phyloP scores from a whole-genome alignment of 2,888 invertebrate genomes.

The Ichneumon xanthorius region DNA sequence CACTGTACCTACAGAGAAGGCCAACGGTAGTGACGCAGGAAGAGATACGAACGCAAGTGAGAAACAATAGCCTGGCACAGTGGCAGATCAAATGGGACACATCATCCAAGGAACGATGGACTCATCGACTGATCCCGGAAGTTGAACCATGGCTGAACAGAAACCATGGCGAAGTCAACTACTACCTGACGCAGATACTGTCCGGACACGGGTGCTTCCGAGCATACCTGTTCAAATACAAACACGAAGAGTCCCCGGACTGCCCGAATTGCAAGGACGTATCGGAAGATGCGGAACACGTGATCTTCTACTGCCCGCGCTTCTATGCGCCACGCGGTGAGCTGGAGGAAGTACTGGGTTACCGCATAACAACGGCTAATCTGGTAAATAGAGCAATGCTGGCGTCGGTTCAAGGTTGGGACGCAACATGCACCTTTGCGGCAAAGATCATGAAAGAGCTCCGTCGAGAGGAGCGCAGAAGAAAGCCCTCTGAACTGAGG shows the following conservation, averaged over 20 bases:
- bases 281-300: constrained; percentile 59
- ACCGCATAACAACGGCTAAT: constrained; percentile 15
- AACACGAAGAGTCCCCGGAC: constrained; percentile 52
- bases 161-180: constrained; percentile 34
- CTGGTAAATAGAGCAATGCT: constrained; percentile 26
- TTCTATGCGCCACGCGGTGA: constrained; percentile 33
- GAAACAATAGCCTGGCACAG: constrained; percentile 9
- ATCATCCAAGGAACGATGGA: constrained; percentile 56
- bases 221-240: constrained; percentile 48
- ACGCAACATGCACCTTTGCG: constrained; percentile 29
- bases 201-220: constrained; percentile 25
- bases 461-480: no score
- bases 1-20: constrained; percentile 24
- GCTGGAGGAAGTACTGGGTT: constrained; percentile 10
- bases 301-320: constrained; percentile 62
- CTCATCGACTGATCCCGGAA: constrained; percentile 38
- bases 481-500: neutral
- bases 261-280: constrained; percentile 47
- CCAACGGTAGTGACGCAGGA: neutral
- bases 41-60: neutral
- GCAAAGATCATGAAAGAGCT: neutral
- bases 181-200: constrained; percentile 39
- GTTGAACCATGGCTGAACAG: constrained; percentile 42
- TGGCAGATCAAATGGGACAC: constrained; percentile 56
- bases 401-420: constrained; percentile 21